These are phyloP conservation scores for Saccopteryx leptura DNA, from an alignment of 2,113 vertebrate genomes.

Conservation along the genomic window DNA sequence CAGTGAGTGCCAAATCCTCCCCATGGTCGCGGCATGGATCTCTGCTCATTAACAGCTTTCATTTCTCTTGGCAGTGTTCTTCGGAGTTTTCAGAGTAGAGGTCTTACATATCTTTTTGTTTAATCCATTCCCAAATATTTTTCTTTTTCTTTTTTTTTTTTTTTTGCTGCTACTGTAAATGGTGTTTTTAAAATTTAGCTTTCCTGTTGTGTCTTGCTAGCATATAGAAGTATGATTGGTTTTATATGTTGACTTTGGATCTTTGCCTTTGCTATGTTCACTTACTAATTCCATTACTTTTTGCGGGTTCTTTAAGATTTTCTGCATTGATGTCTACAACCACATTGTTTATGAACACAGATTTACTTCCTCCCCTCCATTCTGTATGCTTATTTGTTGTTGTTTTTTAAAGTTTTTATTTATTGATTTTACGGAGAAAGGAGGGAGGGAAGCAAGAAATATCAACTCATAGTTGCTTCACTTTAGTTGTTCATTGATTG, in stretches of 20 bases:
- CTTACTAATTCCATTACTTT: not conserved
- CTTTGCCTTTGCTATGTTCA: not conserved
- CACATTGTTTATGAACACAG: not conserved
- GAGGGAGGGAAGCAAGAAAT: too few relatives aligned
- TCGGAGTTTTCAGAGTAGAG: not conserved
- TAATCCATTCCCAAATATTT: not conserved
- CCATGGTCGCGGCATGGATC: accelerated
- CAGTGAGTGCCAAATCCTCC: accelerated
- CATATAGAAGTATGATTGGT: not conserved
- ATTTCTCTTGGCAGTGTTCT: not conserved
- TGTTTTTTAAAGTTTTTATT: too few relatives aligned
- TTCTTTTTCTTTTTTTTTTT: not conserved
- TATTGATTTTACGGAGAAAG: too few relatives aligned
- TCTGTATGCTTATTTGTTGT: not conserved
- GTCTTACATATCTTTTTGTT: not conserved
- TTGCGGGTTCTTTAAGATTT: not conserved
- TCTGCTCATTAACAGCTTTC: not conserved
- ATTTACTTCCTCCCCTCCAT: not conserved
- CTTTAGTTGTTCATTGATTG: too few relatives aligned
- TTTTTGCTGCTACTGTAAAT: not conserved
- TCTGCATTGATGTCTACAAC: not conserved
- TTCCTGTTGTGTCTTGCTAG: not conserved
- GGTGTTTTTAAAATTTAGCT: not conserved
- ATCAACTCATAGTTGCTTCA: too few relatives aligned
- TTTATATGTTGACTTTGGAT: not conserved